Conservation (phyloP, 1,140 invertebrate genomes). For the Chionoecetes opilio region DNA sequence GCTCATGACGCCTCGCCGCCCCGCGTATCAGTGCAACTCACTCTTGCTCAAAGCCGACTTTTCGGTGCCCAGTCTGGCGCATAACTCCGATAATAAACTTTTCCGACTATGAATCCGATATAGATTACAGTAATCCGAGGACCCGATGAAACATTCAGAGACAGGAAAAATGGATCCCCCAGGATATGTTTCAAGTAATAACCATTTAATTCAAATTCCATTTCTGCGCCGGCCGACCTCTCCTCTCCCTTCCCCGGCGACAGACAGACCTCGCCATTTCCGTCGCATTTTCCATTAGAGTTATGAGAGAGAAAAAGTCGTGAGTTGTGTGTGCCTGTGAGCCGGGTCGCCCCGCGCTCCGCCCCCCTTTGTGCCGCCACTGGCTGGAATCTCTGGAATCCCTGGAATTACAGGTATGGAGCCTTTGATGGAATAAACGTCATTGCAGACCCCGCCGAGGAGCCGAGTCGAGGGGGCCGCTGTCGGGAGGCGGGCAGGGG, state of each 20-base stretch:
- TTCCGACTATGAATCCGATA: conserved; percentile 49
- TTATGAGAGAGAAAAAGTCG: conserved; percentile 77
- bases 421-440: conserved; percentile 79
- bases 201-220: conserved; percentile 78
- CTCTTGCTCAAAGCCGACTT: conserved; percentile 47
- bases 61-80: conserved; percentile 31
- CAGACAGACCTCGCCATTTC: conserved; percentile 69
- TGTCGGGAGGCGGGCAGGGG: background rate
- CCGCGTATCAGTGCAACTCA: conserved; percentile 34
- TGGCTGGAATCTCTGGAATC: conserved; percentile 78
- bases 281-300: conserved; percentile 78
- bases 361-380: conserved; percentile 76
- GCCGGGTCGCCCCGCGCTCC: conserved; percentile 58
- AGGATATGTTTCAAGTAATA: conserved; percentile 66
- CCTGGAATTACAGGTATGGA: conserved; percentile 79
- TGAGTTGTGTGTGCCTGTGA: conserved; percentile 67
- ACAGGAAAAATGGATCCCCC: conserved; percentile 22
- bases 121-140: conserved; percentile 49
- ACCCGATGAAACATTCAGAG: background rate
- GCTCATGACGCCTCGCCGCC: background rate
- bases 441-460: conserved; percentile 74
- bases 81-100: conserved; percentile 62
- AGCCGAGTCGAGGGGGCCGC: background rate
- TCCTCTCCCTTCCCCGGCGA: conserved; percentile 44
- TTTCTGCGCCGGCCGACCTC: conserved; percentile 39